Conservation (phyloP, 2,888 invertebrate species). For the Camponotus fellah region DNA sequence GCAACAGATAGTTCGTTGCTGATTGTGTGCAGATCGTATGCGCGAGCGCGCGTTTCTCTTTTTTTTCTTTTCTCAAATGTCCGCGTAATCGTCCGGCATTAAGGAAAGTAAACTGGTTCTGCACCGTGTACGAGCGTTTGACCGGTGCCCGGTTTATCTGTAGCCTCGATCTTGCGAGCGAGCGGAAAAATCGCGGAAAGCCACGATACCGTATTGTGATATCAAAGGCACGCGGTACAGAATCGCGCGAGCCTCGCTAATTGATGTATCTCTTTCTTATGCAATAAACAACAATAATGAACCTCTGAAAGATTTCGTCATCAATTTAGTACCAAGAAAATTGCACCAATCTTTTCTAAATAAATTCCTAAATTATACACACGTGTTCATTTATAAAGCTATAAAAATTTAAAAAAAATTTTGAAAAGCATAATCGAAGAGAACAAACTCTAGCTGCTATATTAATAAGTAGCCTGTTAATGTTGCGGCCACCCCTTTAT, state of each 20-base stretch:
- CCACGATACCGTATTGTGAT: conserved; percentile 22
- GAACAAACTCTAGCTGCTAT: not conserved
- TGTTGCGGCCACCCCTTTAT: not conserved
- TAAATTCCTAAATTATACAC: not conserved
- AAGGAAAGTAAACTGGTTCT: conserved; percentile 53
- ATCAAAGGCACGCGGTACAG: not conserved
- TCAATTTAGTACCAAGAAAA: not conserved
- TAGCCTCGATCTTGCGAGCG: conserved; percentile 46
- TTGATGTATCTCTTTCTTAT: not conserved
- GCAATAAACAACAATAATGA: not conserved
- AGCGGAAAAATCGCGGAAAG: conserved; percentile 43
- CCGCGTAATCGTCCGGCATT: conserved; percentile 49
- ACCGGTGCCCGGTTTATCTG: conserved; percentile 48
- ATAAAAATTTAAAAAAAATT: not conserved
- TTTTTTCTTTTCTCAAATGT: conserved; percentile 31
- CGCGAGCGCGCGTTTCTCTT: not conserved
- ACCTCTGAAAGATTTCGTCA: not conserved
- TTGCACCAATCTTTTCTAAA: not conserved
- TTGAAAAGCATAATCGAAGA: not conserved
- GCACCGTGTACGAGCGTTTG: conserved; percentile 47
- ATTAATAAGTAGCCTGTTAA: conserved; percentile 2
- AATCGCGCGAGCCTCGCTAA: not conserved
- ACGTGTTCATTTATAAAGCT: not conserved
- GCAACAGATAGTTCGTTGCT: not conserved
- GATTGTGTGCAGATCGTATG: conserved; percentile 8